A percentile compares a stretch with the other conserved stretches of the same genome.
Evolutionary conservation across 2,113 vertebrate species (phyloP).

Genomic region (Phrynosoma blainvillii): DNA sequence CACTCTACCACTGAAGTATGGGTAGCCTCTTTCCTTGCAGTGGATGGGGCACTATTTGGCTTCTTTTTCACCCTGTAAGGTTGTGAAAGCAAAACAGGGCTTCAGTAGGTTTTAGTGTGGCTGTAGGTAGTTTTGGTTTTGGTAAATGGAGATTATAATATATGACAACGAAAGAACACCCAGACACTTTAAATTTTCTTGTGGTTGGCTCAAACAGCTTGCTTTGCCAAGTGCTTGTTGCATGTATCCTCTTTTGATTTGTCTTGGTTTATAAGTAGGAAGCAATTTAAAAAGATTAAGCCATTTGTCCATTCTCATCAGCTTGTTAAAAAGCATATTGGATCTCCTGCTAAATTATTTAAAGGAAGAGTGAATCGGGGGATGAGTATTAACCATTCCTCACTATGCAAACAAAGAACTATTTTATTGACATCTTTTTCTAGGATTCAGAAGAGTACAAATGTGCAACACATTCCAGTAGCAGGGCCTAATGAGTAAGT

Average conservation of each 20-base stretch:
- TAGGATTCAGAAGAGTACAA: not conserved
- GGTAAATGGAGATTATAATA: not conserved
- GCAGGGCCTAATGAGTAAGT: not conserved
- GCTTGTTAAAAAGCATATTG: not conserved
- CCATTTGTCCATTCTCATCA: not conserved
- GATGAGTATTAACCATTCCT: not conserved
- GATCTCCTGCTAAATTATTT: conserved; percentile 21
- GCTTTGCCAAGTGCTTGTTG: not conserved
- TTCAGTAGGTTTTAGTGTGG: not conserved
- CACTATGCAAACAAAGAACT: not conserved
- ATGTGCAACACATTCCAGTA: not conserved
- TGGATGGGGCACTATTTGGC: not conserved
- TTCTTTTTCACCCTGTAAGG: not conserved
- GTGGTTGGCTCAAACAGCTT: not conserved
- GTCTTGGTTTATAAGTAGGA: not conserved
- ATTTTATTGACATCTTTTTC: not conserved
- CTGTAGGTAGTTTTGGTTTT: not conserved
- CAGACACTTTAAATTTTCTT: not conserved
- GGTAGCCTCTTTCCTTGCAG: no score
- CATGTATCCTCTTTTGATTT: not conserved
- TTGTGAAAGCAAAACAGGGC: not conserved
- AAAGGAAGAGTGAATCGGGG: conserved; percentile 13
- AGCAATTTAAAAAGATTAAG: not conserved
- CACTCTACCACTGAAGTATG: not conserved
- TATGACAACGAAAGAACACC: not conserved